Evolutionary conservation across 2,888 invertebrate species (phyloP).

Genomic region (Gnatocerus cornutus): DNA sequence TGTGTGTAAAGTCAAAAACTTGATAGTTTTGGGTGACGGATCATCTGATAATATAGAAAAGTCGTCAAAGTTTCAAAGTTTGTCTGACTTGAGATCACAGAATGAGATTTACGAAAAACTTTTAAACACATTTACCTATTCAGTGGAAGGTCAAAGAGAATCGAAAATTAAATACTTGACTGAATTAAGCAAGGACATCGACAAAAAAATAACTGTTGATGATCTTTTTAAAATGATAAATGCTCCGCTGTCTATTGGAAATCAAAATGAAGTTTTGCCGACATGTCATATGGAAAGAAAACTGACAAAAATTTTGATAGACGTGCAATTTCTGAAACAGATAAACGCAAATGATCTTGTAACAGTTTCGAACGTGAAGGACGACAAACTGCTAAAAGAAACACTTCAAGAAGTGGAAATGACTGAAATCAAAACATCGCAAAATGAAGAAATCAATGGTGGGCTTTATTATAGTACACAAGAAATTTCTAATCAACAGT

Average conservation of each 20-base stretch:
- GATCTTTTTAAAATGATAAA: neutral
- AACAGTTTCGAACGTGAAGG: neutral
- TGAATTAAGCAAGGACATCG: neutral
- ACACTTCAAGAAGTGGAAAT: too few species aligned
- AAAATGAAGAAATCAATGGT: neutral
- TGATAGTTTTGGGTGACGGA: neutral
- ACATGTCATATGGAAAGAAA: neutral
- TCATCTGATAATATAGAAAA: neutral
- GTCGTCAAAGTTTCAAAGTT: neutral
- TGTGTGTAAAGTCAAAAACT: neutral
- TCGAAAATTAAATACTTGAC: neutral
- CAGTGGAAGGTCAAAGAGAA: neutral
- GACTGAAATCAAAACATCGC: too few species aligned
- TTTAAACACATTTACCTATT: slow-evolving; percentile 4
- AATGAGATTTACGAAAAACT: neutral
- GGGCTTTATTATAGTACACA: too few species aligned
- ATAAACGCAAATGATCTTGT: neutral
- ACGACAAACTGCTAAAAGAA: neutral
- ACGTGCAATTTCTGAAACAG: neutral
- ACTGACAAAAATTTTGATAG: neutral
- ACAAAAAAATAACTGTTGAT: neutral
- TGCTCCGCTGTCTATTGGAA: neutral
- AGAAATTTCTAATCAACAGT: neutral
- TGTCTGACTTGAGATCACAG: neutral
- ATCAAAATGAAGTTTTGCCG: neutral